These are phyloP conservation scores for Heliconius melpomene DNA, from an alignment of 1,140 invertebrate genomes.

Conservation along the genomic window DNA sequence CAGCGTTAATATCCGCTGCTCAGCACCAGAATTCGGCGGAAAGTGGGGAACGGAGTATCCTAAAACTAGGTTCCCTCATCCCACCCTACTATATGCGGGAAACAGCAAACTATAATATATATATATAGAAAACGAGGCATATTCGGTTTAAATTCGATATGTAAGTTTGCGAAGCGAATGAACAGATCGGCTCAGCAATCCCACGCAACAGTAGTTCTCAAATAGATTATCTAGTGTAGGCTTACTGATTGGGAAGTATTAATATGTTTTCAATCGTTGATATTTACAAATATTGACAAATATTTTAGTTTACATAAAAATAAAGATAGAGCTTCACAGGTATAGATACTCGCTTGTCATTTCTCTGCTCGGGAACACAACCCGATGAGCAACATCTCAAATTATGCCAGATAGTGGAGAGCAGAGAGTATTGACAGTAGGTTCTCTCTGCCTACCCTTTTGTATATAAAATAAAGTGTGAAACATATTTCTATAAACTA, in stretches of 20 bases:
- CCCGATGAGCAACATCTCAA: not conserved
- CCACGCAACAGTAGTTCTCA: not conserved
- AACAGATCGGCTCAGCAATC: not conserved
- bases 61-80: too few species aligned
- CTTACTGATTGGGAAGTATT: not conserved
- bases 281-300: not conserved
- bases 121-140: not conserved
- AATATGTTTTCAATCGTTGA: constrained; percentile 16
- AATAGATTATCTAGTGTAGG: constrained; percentile 1
- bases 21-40: too few species aligned
- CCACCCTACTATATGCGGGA: too few species aligned
- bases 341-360: too few species aligned
- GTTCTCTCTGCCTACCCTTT: too few species aligned
- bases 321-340: too few species aligned
- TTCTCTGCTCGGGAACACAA: too few species aligned
- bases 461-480: not conserved
- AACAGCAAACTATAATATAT: not conserved
- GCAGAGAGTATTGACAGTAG: not conserved
- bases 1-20: too few species aligned
- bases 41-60: too few species aligned
- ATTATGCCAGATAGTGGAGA: not conserved
- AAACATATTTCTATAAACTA: not conserved
- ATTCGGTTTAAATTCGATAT: not conserved
- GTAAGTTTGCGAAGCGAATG: not conserved
- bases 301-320: not conserved